Evolutionary conservation across 2,888 invertebrate genomes (phyloP).

Genomic region (Sepiola atlantica): DNA sequence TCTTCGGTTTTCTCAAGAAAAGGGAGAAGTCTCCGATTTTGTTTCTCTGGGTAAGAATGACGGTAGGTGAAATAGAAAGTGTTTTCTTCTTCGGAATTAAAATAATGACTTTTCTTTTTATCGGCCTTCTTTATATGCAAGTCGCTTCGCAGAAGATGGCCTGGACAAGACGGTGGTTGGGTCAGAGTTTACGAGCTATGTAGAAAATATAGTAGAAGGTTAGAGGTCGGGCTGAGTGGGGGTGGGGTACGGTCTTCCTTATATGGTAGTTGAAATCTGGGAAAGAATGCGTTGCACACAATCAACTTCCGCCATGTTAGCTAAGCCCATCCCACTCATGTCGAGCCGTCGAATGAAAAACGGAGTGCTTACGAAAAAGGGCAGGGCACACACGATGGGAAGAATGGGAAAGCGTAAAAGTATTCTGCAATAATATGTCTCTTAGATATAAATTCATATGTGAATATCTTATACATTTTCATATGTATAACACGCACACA

Average conservation of each 20-base stretch:
- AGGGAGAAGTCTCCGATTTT: not conserved
- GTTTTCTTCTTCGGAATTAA: not conserved
- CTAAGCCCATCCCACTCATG: not conserved
- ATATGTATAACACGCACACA: not conserved
- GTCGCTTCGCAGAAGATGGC: not conserved
- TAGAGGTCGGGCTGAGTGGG: not conserved
- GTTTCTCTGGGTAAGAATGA: not conserved
- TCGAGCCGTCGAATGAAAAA: not conserved
- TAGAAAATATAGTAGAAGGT: not conserved
- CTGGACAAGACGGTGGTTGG: not conserved
- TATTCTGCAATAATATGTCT: too few relatives aligned
- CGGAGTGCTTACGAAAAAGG: not conserved
- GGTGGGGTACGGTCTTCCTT: not conserved
- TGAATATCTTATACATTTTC: too few relatives aligned
- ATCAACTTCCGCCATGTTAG: not conserved
- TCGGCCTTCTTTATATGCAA: not conserved
- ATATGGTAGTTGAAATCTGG: not conserved
- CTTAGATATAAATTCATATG: too few relatives aligned
- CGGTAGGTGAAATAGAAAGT: not conserved
- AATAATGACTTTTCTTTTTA: not conserved
- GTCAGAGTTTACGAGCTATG: not conserved
- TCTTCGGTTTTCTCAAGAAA: not conserved
- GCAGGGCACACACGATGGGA: not conserved
- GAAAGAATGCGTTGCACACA: not conserved
- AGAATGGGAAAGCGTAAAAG: not conserved